phyloP scores from a whole-genome alignment of 2,797 vertebrate species.

The Neomorphus geoffroyi region DNA sequence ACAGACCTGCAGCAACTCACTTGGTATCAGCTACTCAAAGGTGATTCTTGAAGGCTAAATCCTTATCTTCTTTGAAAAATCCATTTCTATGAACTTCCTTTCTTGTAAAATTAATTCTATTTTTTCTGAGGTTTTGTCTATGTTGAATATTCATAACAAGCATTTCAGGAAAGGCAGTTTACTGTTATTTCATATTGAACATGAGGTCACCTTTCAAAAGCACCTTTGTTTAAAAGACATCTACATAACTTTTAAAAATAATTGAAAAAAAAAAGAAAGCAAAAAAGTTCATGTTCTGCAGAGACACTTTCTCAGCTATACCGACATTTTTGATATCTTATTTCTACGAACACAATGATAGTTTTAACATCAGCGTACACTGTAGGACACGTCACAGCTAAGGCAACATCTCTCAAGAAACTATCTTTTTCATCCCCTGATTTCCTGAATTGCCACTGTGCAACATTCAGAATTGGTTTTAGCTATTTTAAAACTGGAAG shows the following conservation, averaged over 20 bases:
- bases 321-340: neutral
- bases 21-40: neutral
- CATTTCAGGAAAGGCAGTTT: neutral
- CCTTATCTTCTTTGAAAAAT: neutral
- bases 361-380: neutral
- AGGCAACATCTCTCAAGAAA: neutral
- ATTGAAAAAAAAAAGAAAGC: neutral
- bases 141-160: neutral
- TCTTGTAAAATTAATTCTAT: neutral
- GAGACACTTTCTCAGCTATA: neutral
- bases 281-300: neutral
- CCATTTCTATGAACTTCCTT: neutral
- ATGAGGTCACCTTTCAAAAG: neutral
- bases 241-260: neutral
- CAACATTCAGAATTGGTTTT: neutral
- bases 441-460: neutral
- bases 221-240: neutral
- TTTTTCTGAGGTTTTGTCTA: neutral
- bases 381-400: neutral
- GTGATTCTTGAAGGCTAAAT: neutral
- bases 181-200: neutral
- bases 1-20: neutral
- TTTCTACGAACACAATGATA: neutral
- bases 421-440: neutral
- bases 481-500: slow-evolving; percentile 3